Evolutionary conservation across 2,113 vertebrate species (phyloP).

Genomic region (Gulo gulo): DNA sequence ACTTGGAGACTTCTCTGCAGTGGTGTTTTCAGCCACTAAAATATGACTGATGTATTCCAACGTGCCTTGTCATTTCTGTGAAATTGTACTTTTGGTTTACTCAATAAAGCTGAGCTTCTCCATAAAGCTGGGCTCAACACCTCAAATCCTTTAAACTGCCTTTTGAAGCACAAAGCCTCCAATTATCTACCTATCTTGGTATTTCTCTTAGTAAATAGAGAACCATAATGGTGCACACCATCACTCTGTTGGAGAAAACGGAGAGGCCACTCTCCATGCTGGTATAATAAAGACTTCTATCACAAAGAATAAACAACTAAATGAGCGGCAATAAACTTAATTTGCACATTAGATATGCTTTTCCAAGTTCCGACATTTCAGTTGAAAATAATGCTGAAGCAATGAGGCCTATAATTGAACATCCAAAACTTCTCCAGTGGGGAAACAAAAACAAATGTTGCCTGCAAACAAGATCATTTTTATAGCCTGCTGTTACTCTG

Average conservation of each 20-base stretch:
- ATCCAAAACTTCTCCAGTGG: conserved; percentile 86
- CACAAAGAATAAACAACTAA: conserved; percentile 83
- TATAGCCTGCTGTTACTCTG: conserved; percentile 80
- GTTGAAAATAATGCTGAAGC: conserved; percentile 86
- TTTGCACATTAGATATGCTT: conserved; percentile 89
- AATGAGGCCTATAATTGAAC: conserved; percentile 91
- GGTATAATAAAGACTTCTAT: conserved; percentile 83
- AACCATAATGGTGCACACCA: conserved; percentile 41
- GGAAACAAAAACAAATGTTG: conserved; percentile 86
- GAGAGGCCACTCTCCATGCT: conserved; percentile 71
- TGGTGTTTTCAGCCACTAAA: neutral
- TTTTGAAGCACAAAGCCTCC: conserved; percentile 63
- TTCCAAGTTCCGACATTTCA: conserved; percentile 86
- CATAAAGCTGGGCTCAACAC: conserved; percentile 40
- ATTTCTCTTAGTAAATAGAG: conserved; percentile 59
- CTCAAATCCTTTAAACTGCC: conserved; percentile 66
- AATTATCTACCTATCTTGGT: conserved; percentile 44
- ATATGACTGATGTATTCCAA: neutral
- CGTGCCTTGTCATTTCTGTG: neutral
- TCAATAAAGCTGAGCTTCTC: conserved; percentile 53
- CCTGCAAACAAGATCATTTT: conserved; percentile 83
- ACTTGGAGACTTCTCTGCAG: neutral
- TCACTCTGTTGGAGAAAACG: conserved; percentile 57
- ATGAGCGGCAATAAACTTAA: conserved; percentile 88
- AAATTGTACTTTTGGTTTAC: conserved; percentile 43